A percentile compares a stretch with the other conserved stretches of the same genome.
These are phyloP conservation scores for Marcusenius ussheri DNA, from an alignment of 2,113 vertebrate genomes.

Conservation along the genomic window DNA sequence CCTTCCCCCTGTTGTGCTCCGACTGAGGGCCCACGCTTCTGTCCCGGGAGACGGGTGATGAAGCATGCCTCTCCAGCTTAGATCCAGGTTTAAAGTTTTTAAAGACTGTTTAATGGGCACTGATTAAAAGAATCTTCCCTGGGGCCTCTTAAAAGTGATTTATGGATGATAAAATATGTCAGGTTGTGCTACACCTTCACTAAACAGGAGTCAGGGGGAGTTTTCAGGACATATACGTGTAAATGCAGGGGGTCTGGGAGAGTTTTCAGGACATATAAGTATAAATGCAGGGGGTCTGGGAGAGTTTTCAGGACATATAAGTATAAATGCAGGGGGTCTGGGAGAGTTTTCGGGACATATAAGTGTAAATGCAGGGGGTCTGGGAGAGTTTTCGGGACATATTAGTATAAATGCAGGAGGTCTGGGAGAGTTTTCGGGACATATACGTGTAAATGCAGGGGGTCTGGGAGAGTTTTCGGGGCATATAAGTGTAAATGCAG, in stretches of 20 bases:
- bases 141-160: not conserved
- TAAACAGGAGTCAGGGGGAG: not conserved
- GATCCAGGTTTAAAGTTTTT: not conserved
- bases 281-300: not conserved
- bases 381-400: not conserved
- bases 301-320: not conserved
- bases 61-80: not conserved
- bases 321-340: not conserved
- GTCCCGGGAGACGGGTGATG: slow-evolving; percentile 1
- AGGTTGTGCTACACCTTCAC: not conserved
- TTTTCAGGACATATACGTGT: not conserved
- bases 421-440: not conserved
- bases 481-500: not conserved
- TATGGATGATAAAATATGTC: not conserved
- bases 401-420: not conserved
- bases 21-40: not conserved
- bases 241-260: not conserved
- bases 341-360: not conserved
- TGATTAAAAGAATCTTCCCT: not conserved
- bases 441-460: not conserved
- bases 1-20: not conserved
- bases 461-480: not conserved
- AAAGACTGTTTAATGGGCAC: not conserved
- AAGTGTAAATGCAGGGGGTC: not conserved
- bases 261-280: not conserved